Base-by-base conservation (phyloP, 2,113 vertebrate species). In the Hyaena hyaena region DNA sequence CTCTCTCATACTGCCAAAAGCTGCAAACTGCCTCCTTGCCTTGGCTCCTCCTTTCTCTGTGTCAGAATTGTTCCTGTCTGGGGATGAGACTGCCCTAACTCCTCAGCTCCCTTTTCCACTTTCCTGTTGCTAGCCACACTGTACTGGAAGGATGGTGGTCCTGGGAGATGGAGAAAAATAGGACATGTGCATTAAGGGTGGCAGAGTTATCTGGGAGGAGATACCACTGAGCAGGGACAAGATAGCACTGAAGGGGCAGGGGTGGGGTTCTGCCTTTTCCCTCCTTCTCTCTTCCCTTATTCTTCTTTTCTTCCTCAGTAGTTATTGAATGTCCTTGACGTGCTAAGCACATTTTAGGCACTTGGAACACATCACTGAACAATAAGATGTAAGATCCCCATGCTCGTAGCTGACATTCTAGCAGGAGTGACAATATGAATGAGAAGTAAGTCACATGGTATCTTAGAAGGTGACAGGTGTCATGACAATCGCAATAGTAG, bases 21-120 rank as follows among this genome's bases (percentile, higher is more conserved):
- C 31, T 3, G 12, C 26, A 31, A 48, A 3, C 14, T 15, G 21
- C 17, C 68, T 24, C 7, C 10, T 1, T 2, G 28, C 23, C 7
- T 9, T 4, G 1, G 0, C 10, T 11, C 10, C 26, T 73, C 26
- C 31, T 55, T 17, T 1, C 19, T 33, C 16, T 48, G 9, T 10
- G 39, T 31, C n/a, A 6, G 35, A 21, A 2, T 10, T 81, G 5
- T 17, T 31, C 2, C 17, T 48, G 0, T 55, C 11, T 79, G 28
- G 69, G 79, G 7, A 43, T 35, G 68, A 58, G 71, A 33, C 23
- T 26, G 26, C 43, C 43, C 43, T 53, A 45, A 24, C 33, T 39
- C 77, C 45, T 71, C 14, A 10, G 12, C 23, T 23, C 50, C 11
- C 15, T 10, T 26, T 43, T 77, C 19, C 19, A 2, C 86, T 24